Evolutionary conservation across 2,888 invertebrate species (phyloP), one percentile per base, ranked within the genome.

Genomic region (Horisme vitalbata): DNA sequence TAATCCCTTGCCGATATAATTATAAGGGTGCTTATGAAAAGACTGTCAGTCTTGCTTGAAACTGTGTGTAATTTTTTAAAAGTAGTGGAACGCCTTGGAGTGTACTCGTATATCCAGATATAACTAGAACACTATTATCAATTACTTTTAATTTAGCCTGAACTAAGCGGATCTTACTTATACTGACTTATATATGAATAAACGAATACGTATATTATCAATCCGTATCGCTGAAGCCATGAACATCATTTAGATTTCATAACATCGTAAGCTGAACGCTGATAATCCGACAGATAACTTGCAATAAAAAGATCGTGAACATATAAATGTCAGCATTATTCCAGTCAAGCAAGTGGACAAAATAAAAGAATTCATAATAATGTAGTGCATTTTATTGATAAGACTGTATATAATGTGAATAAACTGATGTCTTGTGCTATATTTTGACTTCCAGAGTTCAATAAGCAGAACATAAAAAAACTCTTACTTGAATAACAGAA

Each of bases 1-100:
- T 59, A 65, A 64, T 64, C 61, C 58, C 64, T 65, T 68, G 68
- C 41, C n/a, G n/a, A 28, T 18, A 18, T 18, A 18, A 18, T 18
- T 8, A 8, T 2, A 3, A 4, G 11, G 4, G 1, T 11, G 7
- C 7, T 26, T 26, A 4, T n/a, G 11, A 4, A 11, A 11, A 1
- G 8, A 4, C 14, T 13, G 18, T 2, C 18, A 18, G 18, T 4
- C 6, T 18, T 2, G 15, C 18, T 6, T 18, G 18, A 18, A 18
- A 6, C 18, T n/a, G n/a, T n/a, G n/a, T n/a, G n/a, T n/a, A n/a
- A n/a, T n/a, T n/a, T n/a, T n/a, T n/a, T n/a, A n/a, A n/a, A n/a
- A n/a, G n/a, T n/a, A n/a, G n/a, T n/a, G n/a, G n/a, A n/a, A n/a
- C n/a, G n/a, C n/a, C n/a, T n/a, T n/a, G n/a, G n/a, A n/a, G n/a